Conservation (phyloP, 2,888 invertebrate genomes). For the Lissocephala sabroskyi region DNA sequence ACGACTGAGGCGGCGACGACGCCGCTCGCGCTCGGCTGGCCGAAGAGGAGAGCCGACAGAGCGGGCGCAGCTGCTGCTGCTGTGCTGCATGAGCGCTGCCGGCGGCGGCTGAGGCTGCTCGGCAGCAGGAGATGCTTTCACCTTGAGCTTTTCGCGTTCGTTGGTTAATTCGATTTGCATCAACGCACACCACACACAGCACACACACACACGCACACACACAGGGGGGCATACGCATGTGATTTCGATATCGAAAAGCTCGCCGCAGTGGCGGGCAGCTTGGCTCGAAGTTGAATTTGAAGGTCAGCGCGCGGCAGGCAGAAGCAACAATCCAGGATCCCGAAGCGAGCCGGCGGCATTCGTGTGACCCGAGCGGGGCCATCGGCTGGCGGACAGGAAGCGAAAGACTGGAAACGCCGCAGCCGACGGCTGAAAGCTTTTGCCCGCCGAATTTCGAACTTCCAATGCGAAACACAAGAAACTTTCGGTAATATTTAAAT, state of each 20-base stretch:
- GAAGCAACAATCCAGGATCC: background rate
- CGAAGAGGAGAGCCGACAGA: background rate
- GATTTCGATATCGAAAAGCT: constrained; percentile 47
- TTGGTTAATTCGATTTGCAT: constrained; percentile 23
- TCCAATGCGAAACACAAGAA: too few species aligned
- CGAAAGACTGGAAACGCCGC: too few species aligned
- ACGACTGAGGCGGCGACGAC: constrained; percentile 55
- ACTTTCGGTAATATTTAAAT: too few species aligned
- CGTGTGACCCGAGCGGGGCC: too few species aligned
- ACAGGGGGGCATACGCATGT: too few species aligned
- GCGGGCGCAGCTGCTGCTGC: constrained; percentile 26
- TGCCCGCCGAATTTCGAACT: too few species aligned
- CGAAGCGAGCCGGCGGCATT: too few species aligned
- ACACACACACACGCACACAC: too few species aligned
- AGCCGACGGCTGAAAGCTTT: too few species aligned
- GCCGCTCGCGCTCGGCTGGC: constrained; percentile 33
- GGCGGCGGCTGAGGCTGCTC: constrained; percentile 6
- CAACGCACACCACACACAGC: background rate
- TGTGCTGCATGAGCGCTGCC: constrained; percentile 2
- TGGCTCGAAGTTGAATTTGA: constrained; percentile 27
- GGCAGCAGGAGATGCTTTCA: constrained; percentile 45
- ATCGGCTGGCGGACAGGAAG: too few species aligned
- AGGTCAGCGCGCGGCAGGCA: constrained; percentile 20
- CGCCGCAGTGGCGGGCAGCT: constrained; percentile 22
- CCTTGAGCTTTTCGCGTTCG: constrained; percentile 44